Conservation (phyloP, 2,113 vertebrate genomes). For the Bubo bubo region DNA sequence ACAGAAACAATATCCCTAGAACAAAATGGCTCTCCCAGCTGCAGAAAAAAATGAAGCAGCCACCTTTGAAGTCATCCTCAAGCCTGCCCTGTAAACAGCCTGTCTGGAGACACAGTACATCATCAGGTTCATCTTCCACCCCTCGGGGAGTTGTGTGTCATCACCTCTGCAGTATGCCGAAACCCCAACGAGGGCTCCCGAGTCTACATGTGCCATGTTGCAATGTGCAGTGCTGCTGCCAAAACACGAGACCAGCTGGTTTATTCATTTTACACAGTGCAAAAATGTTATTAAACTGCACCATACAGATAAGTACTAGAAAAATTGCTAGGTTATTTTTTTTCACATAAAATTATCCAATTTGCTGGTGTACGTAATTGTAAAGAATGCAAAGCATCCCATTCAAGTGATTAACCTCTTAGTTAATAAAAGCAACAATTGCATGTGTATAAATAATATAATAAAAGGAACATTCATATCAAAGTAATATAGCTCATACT, state of each 20-base stretch:
- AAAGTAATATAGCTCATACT: constrained; percentile 67
- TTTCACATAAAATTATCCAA: constrained; percentile 78
- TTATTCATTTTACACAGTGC: constrained; percentile 68
- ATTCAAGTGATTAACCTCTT: constrained; percentile 84
- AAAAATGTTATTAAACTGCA: constrained; percentile 77
- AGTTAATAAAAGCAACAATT: constrained; percentile 81
- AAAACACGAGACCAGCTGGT: constrained; percentile 18
- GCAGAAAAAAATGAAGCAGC: neutral
- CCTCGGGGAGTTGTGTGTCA: neutral
- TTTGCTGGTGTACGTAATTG: constrained; percentile 75
- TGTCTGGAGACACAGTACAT: neutral
- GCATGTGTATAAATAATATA: constrained; percentile 78
- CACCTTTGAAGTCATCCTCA: constrained; percentile 9
- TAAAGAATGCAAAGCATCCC: constrained; percentile 73
- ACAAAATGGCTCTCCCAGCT: neutral
- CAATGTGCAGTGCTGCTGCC: constrained; percentile 12
- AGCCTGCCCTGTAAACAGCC: neutral
- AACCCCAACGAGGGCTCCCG: neutral
- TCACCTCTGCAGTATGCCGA: constrained; percentile 11
- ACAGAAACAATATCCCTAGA: neutral
- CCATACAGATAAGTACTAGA: constrained; percentile 75
- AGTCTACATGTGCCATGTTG: neutral
- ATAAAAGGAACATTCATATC: constrained; percentile 75
- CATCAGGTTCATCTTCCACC: neutral
- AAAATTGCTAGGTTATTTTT: constrained; percentile 74